Base-by-base conservation (phyloP, 2,888 invertebrate genomes). In the Hyles lineata region DNA sequence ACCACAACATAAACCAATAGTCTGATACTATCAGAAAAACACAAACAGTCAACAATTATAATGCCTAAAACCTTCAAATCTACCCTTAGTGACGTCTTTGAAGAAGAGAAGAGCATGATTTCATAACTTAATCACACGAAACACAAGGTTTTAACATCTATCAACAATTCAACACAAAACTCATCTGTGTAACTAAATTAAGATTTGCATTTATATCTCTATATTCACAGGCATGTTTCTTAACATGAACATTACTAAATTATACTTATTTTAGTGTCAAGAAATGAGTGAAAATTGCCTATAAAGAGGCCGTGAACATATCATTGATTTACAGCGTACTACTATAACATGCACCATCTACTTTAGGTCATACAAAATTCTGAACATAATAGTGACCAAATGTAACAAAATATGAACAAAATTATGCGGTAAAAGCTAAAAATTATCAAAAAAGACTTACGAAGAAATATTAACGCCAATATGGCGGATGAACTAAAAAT, bases 401-500 rank as follows among this genome's bases (percentile, higher is more conserved):
- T 69, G 32, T 63, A 87, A 89, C 87, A 82, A 88, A 86, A 87
- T 83, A 88, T 89, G 87, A 90, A 83, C 82, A 86, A 87, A 88
- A 84, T 79, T 87, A 84, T 85, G 85, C 87, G 86, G 85, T 82
- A 85, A 89, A 92, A 92, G 90, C 90, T 89, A 91, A 88, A 88
- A 90, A 91, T 91, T 90, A 91, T 87, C 87, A 89, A 93, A 93
- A 93, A 93, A 89, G 91, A 94, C 94, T 94, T 94, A 94, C 94
- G 93, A 93, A 92, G 91, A 93, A 89, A 92, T 95, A 95, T 94
- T 94, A 95, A 95, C 95, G 95, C 96, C 96, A 96, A 96, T 96
- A 96, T 96, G 96, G 96, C 96, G 96, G 96, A 95, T 94, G 95
- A 93, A 95, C 95, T 95, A 95, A 95, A 95, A 94, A 95, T 95